Percentiles rank a stretch among this genome's conserved stretches.
Conservation (phyloP, 2,888 invertebrate genomes). For the Priocnemis perturbator region DNA sequence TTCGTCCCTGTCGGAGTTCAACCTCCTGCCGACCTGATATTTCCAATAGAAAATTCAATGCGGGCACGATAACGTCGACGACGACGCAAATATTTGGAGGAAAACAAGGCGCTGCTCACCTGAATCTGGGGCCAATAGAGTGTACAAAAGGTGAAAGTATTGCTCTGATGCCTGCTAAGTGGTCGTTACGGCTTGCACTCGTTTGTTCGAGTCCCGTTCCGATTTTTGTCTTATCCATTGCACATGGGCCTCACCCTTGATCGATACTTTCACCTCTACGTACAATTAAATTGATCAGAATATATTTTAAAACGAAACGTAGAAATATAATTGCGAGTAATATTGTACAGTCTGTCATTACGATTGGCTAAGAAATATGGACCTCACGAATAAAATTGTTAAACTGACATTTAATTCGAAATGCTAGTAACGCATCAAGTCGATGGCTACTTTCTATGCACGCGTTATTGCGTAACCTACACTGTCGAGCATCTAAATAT, state of each 20-base stretch:
- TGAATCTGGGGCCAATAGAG: neutral
- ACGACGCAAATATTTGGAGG: too few species aligned
- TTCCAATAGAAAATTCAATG: neutral
- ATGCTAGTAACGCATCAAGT: too few species aligned
- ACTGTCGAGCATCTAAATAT: too few species aligned
- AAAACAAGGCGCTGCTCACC: conserved; percentile 9
- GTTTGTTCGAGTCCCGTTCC: neutral
- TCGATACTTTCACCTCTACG: neutral
- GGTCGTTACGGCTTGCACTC: neutral
- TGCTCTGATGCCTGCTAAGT: neutral
- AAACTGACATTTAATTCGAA: too few species aligned
- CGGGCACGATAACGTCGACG: neutral
- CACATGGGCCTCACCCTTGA: neutral
- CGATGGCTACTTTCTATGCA: too few species aligned
- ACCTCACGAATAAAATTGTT: neutral
- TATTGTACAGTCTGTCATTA: neutral
- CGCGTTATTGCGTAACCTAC: too few species aligned
- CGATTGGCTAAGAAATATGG: neutral
- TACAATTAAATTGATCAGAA: neutral
- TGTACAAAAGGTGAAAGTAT: conserved; percentile 6
- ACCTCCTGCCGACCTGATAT: neutral
- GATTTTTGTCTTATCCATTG: conserved; percentile 4
- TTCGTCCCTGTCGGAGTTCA: conserved; percentile 80
- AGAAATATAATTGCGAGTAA: neutral
- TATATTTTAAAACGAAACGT: neutral